Evolutionary conservation across 2,113 vertebrate species (phyloP).

Genomic region (Pristiophorus japonicus): DNA sequence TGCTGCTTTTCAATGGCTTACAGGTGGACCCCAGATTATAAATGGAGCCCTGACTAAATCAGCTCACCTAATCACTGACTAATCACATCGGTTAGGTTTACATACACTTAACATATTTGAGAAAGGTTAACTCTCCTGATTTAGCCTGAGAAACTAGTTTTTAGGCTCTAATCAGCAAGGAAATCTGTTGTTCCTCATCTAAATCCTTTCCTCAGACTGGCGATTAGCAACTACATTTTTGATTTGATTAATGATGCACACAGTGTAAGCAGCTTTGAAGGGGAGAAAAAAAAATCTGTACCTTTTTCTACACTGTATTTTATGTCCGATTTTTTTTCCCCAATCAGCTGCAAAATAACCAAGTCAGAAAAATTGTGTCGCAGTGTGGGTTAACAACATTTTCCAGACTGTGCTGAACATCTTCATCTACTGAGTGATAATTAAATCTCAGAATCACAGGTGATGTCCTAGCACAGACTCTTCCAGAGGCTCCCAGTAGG

Average conservation of each 20-base stretch:
- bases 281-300: slow-evolving; percentile 51
- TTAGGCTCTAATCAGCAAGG: slow-evolving; percentile 71
- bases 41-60: slow-evolving; percentile 13
- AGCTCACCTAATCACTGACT: slow-evolving; percentile 25
- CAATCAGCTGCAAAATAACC: background rate
- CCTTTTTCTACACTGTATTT: slow-evolving; percentile 54
- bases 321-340: background rate
- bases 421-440: slow-evolving; percentile 72
- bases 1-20: slow-evolving; percentile 25
- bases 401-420: slow-evolving; percentile 60
- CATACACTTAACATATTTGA: slow-evolving; percentile 56
- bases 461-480: slow-evolving; percentile 67
- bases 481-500: slow-evolving; percentile 63
- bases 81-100: slow-evolving; percentile 26
- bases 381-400: slow-evolving; percentile 43
- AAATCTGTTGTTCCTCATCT: slow-evolving; percentile 72
- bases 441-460: slow-evolving; percentile 77
- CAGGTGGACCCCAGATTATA: slow-evolving; percentile 26
- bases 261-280: slow-evolving; percentile 77
- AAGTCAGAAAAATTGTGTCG: background rate
- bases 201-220: slow-evolving; percentile 70
- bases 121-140: slow-evolving; percentile 68
- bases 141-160: slow-evolving; percentile 68
- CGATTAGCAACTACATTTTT: slow-evolving; percentile 73
- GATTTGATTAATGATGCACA: slow-evolving; percentile 72